Base-by-base conservation (phyloP, 2,797 vertebrate genomes). In the Octomys mimax region DNA sequence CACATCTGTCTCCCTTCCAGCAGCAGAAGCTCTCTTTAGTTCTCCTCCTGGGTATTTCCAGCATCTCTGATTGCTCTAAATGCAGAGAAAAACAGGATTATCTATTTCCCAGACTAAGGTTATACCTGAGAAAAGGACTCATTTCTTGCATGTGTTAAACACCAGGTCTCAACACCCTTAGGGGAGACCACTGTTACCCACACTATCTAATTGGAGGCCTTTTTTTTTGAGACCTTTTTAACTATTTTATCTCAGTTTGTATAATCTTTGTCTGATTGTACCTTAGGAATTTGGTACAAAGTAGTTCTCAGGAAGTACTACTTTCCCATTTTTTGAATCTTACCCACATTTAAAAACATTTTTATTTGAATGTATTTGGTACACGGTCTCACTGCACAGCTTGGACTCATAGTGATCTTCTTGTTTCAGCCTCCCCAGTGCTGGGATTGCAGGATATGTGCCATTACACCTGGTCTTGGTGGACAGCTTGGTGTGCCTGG, bases 291-390 rank as follows among this genome's bases (percentile, higher is more conserved):
- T 59, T 96, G 78, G n/a, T 33, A 75, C 68, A 68, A 81, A 92
- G 82, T 79, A 92, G 13, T 28, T 95, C 61, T 94, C 82, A 78
- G 68, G 87, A 89, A 96, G 61, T 85, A 86, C 59, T 87, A 26
- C 31, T 33, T 90, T 77, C 57, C 33, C 19, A 31, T 68, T 89
- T 71, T 85, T 93, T 88, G 21, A 91, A 82, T 95, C 42, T 82
- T 89, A 95, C 82, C 7, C n/a, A 21, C 13, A 28, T 90, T 87
- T 92, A 82, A 54, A 57, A 57, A 5, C 14, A 54, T 54, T 12
- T 54, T 57, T 57, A 57, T 57, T 57, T 57, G 18, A 18, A 57
- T 57, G 54, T 57, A 57, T 57, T 57, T 57, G 54, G 54, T 57
- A 57, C 54, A 57, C 14, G 4, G 54, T 57, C 14, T 57, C 54